Base-by-base conservation (phyloP, 2,888 invertebrate species). In the Calameuta idolon region DNA sequence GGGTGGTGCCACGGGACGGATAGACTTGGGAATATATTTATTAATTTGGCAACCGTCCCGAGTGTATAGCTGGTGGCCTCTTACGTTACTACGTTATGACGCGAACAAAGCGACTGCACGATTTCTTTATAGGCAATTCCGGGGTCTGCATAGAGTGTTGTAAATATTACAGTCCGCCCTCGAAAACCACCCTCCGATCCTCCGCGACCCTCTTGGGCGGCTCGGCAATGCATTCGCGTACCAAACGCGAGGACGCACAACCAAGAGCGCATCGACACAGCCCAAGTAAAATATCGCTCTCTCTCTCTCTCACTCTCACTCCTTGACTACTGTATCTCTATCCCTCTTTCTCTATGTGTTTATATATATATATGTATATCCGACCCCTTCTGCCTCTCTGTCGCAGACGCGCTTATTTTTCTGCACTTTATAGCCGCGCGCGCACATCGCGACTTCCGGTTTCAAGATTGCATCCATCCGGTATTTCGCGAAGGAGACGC, bases 81-180 rank as follows among this genome's bases (percentile, higher is more conserved):
- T 89, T 89, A 88, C 89, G 87, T 90, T 89, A 89, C 89, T 89
- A 88, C 89, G 90, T 91, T 90, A 91, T 91, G 90, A 90, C 89
- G 89, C 90, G 91, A 90, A 91, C 90, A 90, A 90, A 91, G 89
- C 89, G 89, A 90, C 87, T 89, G 85, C 85, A 85, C 89, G 89
- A 90, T 91, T 91, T 91, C 90, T 90, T 90, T 91, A 90, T 91
- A 90, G 91, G 90, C 91, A 91, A 91, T 91, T 91, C 89, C 90
- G 86, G 87, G 87, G 84, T 87, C 88, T 87, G 87, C 88, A 86
- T 87, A 85, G 87, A 87, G 86, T 85, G 87, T 87, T 89, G 89
- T 90, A 91, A 90, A 90, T 90, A 90, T 89, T 86, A 85, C 86
- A 80, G 76, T 40, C 79, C 79, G 81, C 69, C 69, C 75, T 55